These are phyloP conservation scores for Meta bourneti DNA, from an alignment of 2,888 invertebrate genomes.

Conservation along the genomic window DNA sequence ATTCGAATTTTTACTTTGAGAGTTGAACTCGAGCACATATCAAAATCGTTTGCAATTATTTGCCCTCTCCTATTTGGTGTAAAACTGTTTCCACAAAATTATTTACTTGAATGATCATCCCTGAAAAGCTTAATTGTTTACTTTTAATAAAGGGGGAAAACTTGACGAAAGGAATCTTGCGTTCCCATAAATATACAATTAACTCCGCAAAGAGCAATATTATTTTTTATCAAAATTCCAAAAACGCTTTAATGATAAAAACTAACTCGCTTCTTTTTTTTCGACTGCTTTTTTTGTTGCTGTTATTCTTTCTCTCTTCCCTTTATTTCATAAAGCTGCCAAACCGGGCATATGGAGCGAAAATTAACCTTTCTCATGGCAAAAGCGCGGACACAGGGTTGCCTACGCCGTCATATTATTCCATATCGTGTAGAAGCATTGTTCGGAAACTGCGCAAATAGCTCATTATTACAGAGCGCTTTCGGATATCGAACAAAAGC, in stretches of 20 bases:
- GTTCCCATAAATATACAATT: conserved; percentile 51
- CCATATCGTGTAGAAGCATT: conserved; percentile 54
- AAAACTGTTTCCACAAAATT: conserved; percentile 1
- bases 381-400: conserved; percentile 34
- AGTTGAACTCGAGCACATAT: neutral
- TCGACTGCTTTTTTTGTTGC: neutral
- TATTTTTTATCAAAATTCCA: conserved; percentile 6
- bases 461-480: conserved; percentile 69
- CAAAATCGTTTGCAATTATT: neutral
- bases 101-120: neutral
- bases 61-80: neutral
- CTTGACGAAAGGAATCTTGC: neutral
- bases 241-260: conserved; percentile 39
- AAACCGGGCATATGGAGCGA: conserved; percentile 20
- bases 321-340: conserved; percentile 31
- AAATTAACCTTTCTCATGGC: conserved; percentile 44
- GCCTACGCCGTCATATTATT: conserved; percentile 35
- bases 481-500: conserved; percentile 25
- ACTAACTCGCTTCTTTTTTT: conserved; percentile 2
- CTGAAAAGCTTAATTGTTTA: conserved; percentile 22
- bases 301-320: neutral
- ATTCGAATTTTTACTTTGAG: neutral
- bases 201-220: conserved; percentile 2
- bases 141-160: neutral
- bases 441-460: conserved; percentile 46